phyloP scores from a whole-genome alignment of 2,113 vertebrate genomes.

The Ranitomeya imitator region DNA sequence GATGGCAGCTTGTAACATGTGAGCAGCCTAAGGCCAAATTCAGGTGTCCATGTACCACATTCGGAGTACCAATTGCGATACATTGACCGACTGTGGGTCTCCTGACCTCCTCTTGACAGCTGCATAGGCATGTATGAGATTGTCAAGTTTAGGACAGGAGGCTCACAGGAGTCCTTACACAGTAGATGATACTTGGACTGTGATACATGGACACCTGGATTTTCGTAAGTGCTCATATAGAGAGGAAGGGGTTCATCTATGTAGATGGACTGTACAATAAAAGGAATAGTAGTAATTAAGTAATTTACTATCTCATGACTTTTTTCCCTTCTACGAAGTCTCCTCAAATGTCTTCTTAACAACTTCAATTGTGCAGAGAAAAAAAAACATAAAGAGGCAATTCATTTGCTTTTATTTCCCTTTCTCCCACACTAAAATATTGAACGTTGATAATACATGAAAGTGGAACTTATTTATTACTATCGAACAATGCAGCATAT shows the following conservation, averaged over 20 bases:
- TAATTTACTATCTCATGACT: not conserved
- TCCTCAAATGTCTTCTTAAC: conserved; percentile 35
- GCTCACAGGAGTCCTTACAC: too few relatives aligned
- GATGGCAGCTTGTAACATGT: too few relatives aligned
- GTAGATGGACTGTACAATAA: not conserved
- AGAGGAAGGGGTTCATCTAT: not conserved
- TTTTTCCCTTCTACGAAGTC: not conserved
- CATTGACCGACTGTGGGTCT: too few relatives aligned
- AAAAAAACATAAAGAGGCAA: conserved; percentile 9
- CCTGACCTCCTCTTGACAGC: too few relatives aligned
- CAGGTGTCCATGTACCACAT: too few relatives aligned
- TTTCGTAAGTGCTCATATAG: too few relatives aligned
- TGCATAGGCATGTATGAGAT: too few relatives aligned
- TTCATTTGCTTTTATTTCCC: conserved; percentile 41
- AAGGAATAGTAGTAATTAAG: not conserved
- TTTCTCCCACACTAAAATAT: conserved; percentile 46
- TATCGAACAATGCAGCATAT: conserved; percentile 68
- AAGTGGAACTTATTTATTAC: conserved; percentile 68
- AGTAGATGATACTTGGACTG: too few relatives aligned
- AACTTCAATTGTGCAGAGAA: not conserved
- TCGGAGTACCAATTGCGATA: too few relatives aligned
- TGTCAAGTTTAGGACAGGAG: too few relatives aligned
- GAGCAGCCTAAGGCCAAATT: too few relatives aligned
- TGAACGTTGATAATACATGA: conserved; percentile 59
- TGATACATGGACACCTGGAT: too few relatives aligned